phyloP scores from a whole-genome alignment of 2,113 vertebrate genomes.

The Puntigrus tetrazona region DNA sequence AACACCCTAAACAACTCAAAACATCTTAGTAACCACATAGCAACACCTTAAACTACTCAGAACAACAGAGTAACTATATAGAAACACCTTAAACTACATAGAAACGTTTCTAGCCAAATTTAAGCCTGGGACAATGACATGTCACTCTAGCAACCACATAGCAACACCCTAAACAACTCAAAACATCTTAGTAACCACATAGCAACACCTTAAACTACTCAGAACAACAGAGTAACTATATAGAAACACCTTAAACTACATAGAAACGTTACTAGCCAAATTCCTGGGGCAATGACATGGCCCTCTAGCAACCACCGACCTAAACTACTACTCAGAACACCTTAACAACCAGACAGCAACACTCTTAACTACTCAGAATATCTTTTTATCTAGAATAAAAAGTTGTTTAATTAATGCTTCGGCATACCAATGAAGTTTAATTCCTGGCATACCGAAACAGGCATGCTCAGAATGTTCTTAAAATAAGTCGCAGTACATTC shows the following conservation, averaged over 20 bases:
- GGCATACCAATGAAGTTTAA: not conserved
- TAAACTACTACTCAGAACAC: too few species aligned
- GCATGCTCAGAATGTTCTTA: not conserved
- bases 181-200: too few species aligned
- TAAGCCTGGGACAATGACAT: not conserved
- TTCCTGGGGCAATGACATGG: too few species aligned
- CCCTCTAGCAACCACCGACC: too few species aligned
- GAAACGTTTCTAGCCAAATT: not conserved
- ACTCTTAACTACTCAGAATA: not conserved
- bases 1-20: not conserved
- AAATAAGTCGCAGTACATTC: not conserved
- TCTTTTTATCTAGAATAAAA: too few species aligned
- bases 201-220: too few species aligned
- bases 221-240: not conserved
- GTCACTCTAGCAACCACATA: not conserved
- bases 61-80: too few species aligned
- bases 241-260: not conserved
- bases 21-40: too few species aligned
- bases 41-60: too few species aligned
- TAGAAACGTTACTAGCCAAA: too few species aligned
- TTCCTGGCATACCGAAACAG: not conserved
- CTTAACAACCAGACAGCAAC: too few species aligned
- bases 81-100: not conserved
- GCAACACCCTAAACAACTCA: not conserved
- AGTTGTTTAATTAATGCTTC: not conserved